A percentile compares a stretch with the other conserved stretches of the same genome.
Evolutionary conservation across 1,140 invertebrate species (phyloP).

Genomic region (Drosophila guanche): DNA sequence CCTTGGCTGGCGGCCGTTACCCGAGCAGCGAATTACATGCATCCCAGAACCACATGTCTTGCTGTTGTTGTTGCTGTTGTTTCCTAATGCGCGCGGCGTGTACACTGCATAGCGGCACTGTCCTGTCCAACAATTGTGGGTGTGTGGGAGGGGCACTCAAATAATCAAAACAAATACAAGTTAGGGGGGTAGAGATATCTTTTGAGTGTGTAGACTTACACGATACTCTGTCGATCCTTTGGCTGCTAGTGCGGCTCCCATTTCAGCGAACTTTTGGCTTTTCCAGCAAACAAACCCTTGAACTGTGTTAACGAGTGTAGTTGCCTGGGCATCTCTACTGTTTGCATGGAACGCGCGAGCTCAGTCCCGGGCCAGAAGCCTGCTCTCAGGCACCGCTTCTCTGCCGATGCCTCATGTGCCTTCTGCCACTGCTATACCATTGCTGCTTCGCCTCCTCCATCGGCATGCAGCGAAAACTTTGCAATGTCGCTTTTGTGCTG

Average conservation of each 20-base stretch:
- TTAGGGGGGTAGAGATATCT: too few species aligned
- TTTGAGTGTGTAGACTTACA: too few species aligned
- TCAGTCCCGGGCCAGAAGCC: constrained; percentile 6
- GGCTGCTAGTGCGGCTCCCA: too few species aligned
- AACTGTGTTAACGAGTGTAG: constrained; percentile 24
- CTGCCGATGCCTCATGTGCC: constrained; percentile 3
- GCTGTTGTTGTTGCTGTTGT: constrained; percentile 15
- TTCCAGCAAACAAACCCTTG: constrained; percentile 1
- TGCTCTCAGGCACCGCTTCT: constrained; percentile 2
- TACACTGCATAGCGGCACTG: constrained; percentile 13
- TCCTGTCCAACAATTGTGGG: constrained; percentile 11
- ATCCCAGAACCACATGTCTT: constrained; percentile 35
- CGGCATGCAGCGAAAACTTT: constrained; percentile 50
- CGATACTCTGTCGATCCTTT: too few species aligned
- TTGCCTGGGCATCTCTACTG: constrained; percentile 4
- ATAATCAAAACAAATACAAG: background rate
- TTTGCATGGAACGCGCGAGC: constrained; percentile 43
- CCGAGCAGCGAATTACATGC: constrained; percentile 59
- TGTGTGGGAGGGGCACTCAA: too few species aligned
- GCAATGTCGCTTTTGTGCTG: constrained; percentile 51
- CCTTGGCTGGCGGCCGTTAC: constrained; percentile 22
- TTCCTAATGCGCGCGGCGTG: background rate
- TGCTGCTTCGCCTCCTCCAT: constrained; percentile 3
- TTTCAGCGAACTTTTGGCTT: too few species aligned
- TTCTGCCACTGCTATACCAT: background rate